phyloP scores from a whole-genome alignment of 2,113 vertebrate genomes.

The Chauna torquata region DNA sequence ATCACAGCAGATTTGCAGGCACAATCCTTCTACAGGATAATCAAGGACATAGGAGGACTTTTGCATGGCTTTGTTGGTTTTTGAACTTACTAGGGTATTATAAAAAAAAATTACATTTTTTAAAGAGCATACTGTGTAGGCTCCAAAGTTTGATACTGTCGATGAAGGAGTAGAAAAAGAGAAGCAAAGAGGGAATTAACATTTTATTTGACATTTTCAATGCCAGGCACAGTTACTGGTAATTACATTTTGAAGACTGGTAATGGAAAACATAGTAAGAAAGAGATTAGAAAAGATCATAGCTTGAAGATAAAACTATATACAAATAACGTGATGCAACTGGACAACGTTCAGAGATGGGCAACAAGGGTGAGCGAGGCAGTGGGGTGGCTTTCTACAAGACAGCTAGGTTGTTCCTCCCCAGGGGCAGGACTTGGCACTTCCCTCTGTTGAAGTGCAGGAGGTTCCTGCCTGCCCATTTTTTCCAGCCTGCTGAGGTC shows the following conservation, averaged over 20 bases:
- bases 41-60: too few relatives aligned
- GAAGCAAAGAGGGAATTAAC: not conserved
- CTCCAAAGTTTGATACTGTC: not conserved
- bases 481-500: not conserved
- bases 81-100: not conserved
- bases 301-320: not conserved
- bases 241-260: not conserved
- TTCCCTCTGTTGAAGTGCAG: not conserved
- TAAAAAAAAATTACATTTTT: not conserved
- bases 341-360: not conserved
- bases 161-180: not conserved
- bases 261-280: not conserved
- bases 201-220: not conserved
- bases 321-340: not conserved
- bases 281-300: not conserved
- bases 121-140: not conserved
- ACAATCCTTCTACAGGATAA: not conserved
- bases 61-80: not conserved
- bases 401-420: not conserved
- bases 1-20: not conserved
- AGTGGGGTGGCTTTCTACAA: not conserved
- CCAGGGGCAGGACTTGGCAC: not conserved
- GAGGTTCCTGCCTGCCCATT: not conserved
- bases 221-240: not conserved
- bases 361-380: not conserved